These are phyloP conservation scores for Sylvicola cinctus DNA, from an alignment of 2,888 invertebrate genomes.

Conservation along the genomic window DNA sequence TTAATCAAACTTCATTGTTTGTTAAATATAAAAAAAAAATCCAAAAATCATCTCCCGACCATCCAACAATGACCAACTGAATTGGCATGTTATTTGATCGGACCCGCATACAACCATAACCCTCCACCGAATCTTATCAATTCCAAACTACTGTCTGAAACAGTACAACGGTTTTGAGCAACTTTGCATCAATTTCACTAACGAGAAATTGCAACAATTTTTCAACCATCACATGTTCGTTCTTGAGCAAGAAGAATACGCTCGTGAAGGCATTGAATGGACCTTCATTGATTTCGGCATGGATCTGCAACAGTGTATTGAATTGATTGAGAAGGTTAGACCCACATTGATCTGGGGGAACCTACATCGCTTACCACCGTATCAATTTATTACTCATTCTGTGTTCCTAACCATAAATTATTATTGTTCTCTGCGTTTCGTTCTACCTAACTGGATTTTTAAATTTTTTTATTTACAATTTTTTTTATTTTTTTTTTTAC, in stretches of 20 bases:
- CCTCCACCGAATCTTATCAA: no score
- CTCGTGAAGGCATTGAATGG: slow-evolving; percentile 80
- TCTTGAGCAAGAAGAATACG: slow-evolving; percentile 83
- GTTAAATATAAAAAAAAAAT: no score
- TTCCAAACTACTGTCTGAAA: slow-evolving; percentile 8
- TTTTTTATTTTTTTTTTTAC: background rate
- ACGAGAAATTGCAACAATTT: slow-evolving; percentile 85
- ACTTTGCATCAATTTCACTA: slow-evolving; percentile 86
- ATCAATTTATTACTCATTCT: background rate
- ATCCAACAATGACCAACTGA: no score
- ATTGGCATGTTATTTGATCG: no score
- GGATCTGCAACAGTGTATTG: slow-evolving; percentile 67
- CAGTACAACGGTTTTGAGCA: slow-evolving; percentile 83
- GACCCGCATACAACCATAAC: no score
- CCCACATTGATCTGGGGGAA: slow-evolving; percentile 7
- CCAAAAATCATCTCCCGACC: no score
- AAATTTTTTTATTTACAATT: no score
- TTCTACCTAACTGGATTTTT: background rate
- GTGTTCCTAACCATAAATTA: slow-evolving; percentile 1
- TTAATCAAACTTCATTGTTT: no score
- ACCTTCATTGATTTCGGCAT: slow-evolving; percentile 86
- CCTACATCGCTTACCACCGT: background rate
- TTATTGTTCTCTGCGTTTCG: background rate
- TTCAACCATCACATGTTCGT: slow-evolving; percentile 93
- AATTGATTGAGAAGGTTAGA: slow-evolving; percentile 49